A percentile compares a stretch with the other conserved stretches of the same genome.
Evolutionary conservation across 2,797 vertebrate genomes (phyloP).

Genomic region (Oryzias dopingdopingensis): DNA sequence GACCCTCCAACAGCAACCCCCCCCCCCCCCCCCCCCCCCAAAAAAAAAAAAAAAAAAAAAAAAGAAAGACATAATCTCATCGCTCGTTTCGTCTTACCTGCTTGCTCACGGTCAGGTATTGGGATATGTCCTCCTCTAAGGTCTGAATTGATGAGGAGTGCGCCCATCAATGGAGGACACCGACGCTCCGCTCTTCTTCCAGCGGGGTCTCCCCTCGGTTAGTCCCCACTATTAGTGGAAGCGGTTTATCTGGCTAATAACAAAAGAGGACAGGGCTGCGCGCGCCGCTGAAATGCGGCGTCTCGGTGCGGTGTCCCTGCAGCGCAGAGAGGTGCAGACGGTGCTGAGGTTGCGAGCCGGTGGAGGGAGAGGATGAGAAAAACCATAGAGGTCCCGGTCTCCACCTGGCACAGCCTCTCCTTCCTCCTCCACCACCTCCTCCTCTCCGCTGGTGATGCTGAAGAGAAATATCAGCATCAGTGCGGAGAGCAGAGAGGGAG

Average conservation of each 20-base stretch:
- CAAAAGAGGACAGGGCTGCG: slow-evolving; percentile 15
- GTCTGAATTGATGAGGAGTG: slow-evolving; percentile 53
- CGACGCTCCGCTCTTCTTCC: slow-evolving; percentile 51
- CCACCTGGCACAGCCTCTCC: slow-evolving; percentile 70
- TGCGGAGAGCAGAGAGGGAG: slow-evolving; percentile 47
- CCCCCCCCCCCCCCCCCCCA: too few relatives aligned
- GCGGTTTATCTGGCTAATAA: slow-evolving; percentile 20
- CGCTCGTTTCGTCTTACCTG: slow-evolving; percentile 64
- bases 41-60: too few relatives aligned
- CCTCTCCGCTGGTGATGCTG: slow-evolving; percentile 65
- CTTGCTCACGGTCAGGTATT: slow-evolving; percentile 44
- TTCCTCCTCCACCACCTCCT: slow-evolving; percentile 52
- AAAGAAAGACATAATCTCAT: background rate
- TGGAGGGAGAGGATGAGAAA: slow-evolving; percentile 47
- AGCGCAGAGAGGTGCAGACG: slow-evolving; percentile 48
- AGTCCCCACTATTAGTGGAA: slow-evolving; percentile 28
- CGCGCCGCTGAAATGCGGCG: slow-evolving; percentile 16
- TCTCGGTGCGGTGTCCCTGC: slow-evolving; percentile 32
- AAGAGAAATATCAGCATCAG: slow-evolving; percentile 71
- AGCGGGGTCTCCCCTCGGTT: slow-evolving; percentile 36
- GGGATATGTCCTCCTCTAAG: slow-evolving; percentile 49
- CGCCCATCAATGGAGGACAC: slow-evolving; percentile 58
- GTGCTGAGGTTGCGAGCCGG: slow-evolving; percentile 51
- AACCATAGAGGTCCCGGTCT: slow-evolving; percentile 66
- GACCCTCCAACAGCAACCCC: too few relatives aligned